Evolutionary conservation across 2,888 invertebrate genomes (phyloP).

Genomic region (Caenorhabditis plicata): DNA sequence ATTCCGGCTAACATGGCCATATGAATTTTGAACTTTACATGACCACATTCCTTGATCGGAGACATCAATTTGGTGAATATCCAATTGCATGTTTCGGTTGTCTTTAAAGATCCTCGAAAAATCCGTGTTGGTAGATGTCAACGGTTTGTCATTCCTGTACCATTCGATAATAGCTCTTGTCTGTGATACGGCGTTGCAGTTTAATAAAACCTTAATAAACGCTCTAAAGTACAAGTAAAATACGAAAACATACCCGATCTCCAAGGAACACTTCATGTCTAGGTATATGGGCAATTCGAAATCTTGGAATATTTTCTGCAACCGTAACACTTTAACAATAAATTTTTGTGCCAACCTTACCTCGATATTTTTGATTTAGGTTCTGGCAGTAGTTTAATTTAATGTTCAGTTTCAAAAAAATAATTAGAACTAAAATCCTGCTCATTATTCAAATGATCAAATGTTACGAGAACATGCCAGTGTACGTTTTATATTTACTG

Average conservation of each 20-base stretch:
- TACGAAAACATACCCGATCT: constrained; percentile 28
- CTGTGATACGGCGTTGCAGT: constrained; percentile 22
- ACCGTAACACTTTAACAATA: neutral
- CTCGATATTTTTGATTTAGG: constrained; percentile 18
- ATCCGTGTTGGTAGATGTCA: constrained; percentile 9
- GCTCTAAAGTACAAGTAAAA: no score
- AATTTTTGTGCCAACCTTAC: neutral
- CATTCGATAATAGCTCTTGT: constrained; percentile 22
- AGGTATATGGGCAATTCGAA: constrained; percentile 18
- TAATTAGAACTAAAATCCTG: no score
- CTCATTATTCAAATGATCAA: no score
- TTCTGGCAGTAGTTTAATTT: no score
- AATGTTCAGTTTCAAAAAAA: no score
- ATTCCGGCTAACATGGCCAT: constrained; percentile 58
- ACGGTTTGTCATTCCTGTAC: constrained; percentile 27
- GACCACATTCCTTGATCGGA: constrained; percentile 63
- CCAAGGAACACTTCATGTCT: constrained; percentile 34
- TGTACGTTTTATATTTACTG: no score
- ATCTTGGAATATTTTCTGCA: constrained; percentile 34
- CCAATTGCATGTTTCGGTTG: constrained; percentile 46
- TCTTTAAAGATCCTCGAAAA: constrained; percentile 12
- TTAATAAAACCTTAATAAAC: constrained; percentile 20
- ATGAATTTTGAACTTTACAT: constrained; percentile 62
- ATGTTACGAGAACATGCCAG: no score
- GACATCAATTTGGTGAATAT: constrained; percentile 53